phyloP scores from a whole-genome alignment of 2,888 invertebrate species.

The Athalia rosae region DNA sequence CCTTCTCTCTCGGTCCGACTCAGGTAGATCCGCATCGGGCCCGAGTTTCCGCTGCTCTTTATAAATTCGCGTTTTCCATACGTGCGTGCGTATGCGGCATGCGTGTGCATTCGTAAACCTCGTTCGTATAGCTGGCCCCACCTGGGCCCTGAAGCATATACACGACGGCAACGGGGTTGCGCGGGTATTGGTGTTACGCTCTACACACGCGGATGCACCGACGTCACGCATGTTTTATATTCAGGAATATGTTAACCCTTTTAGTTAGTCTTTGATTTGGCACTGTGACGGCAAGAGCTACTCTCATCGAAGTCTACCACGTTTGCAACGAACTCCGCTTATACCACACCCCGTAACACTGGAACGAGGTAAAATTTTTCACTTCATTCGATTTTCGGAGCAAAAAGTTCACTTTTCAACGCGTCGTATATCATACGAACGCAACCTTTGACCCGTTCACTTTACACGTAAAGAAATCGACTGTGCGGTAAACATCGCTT shows the following conservation, averaged over 20 bases:
- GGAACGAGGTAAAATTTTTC: conserved; percentile 23
- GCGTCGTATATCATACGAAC: no score
- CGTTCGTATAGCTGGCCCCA: conserved; percentile 58
- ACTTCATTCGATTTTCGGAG: no score
- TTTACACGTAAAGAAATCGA: no score
- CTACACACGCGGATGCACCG: conserved; percentile 46
- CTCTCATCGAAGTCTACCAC: conserved; percentile 33
- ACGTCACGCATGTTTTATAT: conserved; percentile 64
- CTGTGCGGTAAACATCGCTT: no score
- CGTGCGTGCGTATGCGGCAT: conserved; percentile 52
- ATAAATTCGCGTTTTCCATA: conserved; percentile 58
- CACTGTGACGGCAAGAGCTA: conserved; percentile 70
- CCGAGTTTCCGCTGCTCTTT: no score
- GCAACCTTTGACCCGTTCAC: no score
- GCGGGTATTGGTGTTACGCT: conserved; percentile 4
- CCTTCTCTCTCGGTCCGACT: conserved; percentile 35
- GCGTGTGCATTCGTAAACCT: no score
- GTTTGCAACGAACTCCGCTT: not conserved
- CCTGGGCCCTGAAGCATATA: conserved; percentile 62
- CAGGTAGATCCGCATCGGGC: conserved; percentile 47
- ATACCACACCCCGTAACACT: not conserved
- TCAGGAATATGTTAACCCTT: conserved; percentile 72
- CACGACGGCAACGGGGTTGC: conserved; percentile 17
- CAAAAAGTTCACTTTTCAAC: no score
- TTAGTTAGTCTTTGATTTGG: conserved; percentile 72